phyloP scores from a whole-genome alignment of 2,113 vertebrate genomes.

The Poecile atricapillus region DNA sequence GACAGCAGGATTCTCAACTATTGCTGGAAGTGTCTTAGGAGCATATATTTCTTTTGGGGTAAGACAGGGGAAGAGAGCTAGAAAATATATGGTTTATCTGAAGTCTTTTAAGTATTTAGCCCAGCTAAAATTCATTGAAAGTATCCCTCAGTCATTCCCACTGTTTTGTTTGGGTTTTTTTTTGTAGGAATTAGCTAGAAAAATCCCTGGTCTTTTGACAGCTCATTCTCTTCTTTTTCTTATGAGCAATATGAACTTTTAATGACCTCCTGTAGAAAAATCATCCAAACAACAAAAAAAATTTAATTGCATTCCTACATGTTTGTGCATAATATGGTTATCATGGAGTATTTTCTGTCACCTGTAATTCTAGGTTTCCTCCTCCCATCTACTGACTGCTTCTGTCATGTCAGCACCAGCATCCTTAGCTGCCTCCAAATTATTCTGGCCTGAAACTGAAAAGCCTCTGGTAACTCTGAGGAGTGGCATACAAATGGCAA shows the following conservation, averaged over 20 bases:
- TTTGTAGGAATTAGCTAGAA: background rate
- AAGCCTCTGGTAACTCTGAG: constrained; percentile 50
- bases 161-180: background rate
- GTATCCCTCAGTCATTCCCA: background rate
- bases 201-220: background rate
- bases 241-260: background rate
- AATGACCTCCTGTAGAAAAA: background rate
- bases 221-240: background rate
- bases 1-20: constrained; percentile 84
- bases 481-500: constrained; percentile 67
- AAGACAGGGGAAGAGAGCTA: constrained; percentile 23
- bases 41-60: constrained; percentile 88
- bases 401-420: constrained; percentile 89
- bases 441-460: constrained; percentile 89
- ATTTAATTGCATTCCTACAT: background rate
- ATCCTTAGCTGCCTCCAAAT: constrained; percentile 81
- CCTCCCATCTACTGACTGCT: constrained; percentile 83
- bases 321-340: background rate
- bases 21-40: constrained; percentile 83
- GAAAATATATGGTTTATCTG: background rate
- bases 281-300: background rate
- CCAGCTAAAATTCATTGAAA: background rate
- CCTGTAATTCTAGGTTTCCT: constrained; percentile 73
- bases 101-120: background rate
- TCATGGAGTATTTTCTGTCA: background rate